Evolutionary conservation across 2,797 vertebrate species (phyloP), one percentile per base, ranked within the genome.

Genomic region (Dermochelys coriacea): DNA sequence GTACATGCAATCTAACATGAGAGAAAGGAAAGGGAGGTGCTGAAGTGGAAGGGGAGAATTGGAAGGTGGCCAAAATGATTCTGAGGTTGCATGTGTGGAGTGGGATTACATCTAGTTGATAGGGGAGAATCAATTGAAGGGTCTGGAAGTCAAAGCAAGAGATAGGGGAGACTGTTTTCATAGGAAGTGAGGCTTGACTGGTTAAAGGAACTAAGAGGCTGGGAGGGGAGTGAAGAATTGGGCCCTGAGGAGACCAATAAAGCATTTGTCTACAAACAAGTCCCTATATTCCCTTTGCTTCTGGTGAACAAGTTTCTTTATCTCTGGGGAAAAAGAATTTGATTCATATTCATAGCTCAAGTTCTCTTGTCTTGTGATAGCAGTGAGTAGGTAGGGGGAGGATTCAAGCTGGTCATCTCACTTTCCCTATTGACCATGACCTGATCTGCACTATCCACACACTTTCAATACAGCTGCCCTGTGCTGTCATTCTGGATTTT

Each of bases 241-340:
- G 25, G 47, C 7, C 45, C 15, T 27, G 47, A 2, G 2, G 74
- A 92, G 89, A 87, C 92, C 88, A 88, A 87, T 94, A 89, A 79
- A 88, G 91, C 93, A 91, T 80, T 54, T 93, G 93, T 91, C n/a
- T 94, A 86, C 82, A 93, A 86, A 68, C 71, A 55, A 94, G 94
- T 94, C 49, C 78, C 78, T 88, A 9, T 68, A 19, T 93, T 86
- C 57, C 64, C 41, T 10, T 71, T 90, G 52, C 55, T 87, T 93
- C 81, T 84, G 89, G 90, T n/a, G 79, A 91, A 57, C 89, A 94
- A 93, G 61, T 85, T 77, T 74, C 87, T 80, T 93, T 57, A 80
- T 93, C 75, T 54, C 64, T 4, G 14, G 31, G 88, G 90, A 91
- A 74, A 91, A 90, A 57, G 74, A 88, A 81, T 50, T 59, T 37